Evolutionary conservation across 35 echinoderm and acorn worm genomes (phyloP).

Genomic region (Eucidaris tribuloides): DNA sequence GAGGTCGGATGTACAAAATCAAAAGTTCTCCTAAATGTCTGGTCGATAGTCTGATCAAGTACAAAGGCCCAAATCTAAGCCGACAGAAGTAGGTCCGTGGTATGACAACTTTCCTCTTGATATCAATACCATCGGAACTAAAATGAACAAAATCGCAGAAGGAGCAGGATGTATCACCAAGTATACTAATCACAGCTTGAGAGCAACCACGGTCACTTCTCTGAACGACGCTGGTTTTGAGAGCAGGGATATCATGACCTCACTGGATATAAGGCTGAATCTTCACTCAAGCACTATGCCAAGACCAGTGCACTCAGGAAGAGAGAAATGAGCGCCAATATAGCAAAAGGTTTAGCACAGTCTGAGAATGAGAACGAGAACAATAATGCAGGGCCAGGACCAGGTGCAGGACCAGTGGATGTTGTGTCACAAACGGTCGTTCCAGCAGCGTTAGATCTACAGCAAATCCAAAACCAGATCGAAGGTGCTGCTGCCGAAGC

Average conservation of each 20-base stretch:
- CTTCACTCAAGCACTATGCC: slow-evolving; percentile 49
- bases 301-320: slow-evolving; percentile 32
- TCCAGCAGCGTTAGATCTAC: too few relatives aligned
- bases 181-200: slow-evolving; percentile 35
- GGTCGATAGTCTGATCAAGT: slow-evolving; percentile 20
- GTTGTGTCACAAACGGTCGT: too few relatives aligned
- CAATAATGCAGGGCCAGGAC: too few relatives aligned
- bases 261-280: slow-evolving; percentile 52
- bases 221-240: too few relatives aligned
- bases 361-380: too few relatives aligned
- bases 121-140: slow-evolving; percentile 3
- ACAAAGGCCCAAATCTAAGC: too few relatives aligned
- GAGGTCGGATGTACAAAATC: slow-evolving; percentile 43
- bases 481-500: too few relatives aligned
- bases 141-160: slow-evolving; percentile 24
- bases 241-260: too few relatives aligned
- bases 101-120: slow-evolving; percentile 5
- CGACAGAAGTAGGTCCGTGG: neutral
- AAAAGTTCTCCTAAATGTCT: slow-evolving; percentile 36
- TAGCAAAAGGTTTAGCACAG: too few relatives aligned
- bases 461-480: too few relatives aligned
- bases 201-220: slow-evolving; percentile 29
- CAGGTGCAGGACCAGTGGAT: too few relatives aligned
- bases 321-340: neutral
- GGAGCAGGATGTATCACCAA: neutral